These are phyloP conservation scores for Gephyroberyx darwinii DNA, from an alignment of 2,797 vertebrate genomes.

Conservation along the genomic window DNA sequence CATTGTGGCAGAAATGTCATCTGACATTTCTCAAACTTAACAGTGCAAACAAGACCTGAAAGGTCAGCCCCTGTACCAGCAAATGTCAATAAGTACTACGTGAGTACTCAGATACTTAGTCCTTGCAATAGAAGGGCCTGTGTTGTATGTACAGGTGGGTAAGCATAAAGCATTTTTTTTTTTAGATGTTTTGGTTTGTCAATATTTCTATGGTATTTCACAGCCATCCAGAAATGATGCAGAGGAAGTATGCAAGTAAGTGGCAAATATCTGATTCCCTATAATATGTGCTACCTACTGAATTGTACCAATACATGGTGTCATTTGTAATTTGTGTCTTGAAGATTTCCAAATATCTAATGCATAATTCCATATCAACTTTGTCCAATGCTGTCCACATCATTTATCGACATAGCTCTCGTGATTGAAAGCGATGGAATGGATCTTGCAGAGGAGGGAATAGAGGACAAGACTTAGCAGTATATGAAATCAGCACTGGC, in stretches of 20 bases:
- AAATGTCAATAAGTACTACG: constrained; percentile 74
- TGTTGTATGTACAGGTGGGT: constrained; percentile 19
- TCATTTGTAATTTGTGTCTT: constrained; percentile 48
- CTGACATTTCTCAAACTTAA: constrained; percentile 72
- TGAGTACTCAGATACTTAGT: constrained; percentile 52
- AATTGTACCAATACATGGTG: constrained; percentile 26
- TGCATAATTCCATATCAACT: constrained; percentile 47
- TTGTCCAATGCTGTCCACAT: constrained; percentile 46
- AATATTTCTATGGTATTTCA: constrained; percentile 15
- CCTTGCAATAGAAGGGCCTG: constrained; percentile 41
- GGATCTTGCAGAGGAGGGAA: constrained; percentile 31
- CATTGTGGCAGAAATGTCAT: constrained; percentile 61
- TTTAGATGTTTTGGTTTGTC: not conserved
- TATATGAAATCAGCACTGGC: constrained; percentile 11
- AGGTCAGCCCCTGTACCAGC: constrained; percentile 65
- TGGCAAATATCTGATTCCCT: constrained; percentile 23
- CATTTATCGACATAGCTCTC: constrained; percentile 34
- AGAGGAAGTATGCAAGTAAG: constrained; percentile 4
- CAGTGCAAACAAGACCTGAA: constrained; percentile 69
- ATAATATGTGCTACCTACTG: not conserved
- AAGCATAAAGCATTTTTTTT: constrained; percentile 7
- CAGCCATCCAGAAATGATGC: not conserved
- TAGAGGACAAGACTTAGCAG: constrained; percentile 17
- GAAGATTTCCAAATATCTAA: constrained; percentile 35
- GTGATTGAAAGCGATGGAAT: constrained; percentile 47